These are phyloP conservation scores for Caerostris darwini DNA, from an alignment of 1,140 invertebrate genomes.

Conservation along the genomic window DNA sequence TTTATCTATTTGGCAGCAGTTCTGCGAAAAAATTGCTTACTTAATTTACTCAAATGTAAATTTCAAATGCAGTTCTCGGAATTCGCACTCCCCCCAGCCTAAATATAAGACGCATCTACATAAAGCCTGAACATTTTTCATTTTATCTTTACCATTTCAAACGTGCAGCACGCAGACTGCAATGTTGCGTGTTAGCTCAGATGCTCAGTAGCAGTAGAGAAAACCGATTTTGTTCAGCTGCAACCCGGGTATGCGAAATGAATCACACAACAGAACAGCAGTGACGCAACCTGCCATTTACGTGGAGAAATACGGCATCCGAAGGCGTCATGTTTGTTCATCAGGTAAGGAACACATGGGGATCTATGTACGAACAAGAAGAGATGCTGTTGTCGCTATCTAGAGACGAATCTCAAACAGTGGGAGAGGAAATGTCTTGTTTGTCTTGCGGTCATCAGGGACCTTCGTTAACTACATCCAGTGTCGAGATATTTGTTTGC, in stretches of 20 bases:
- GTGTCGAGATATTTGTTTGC: slow-evolving; percentile 20
- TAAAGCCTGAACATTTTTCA: slow-evolving; percentile 31
- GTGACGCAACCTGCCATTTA: background rate
- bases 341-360: slow-evolving; percentile 4
- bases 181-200: slow-evolving; percentile 48
- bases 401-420: slow-evolving; percentile 1
- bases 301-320: background rate
- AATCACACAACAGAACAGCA: background rate
- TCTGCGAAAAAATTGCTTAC: background rate
- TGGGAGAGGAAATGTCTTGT: background rate
- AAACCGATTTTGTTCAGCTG: slow-evolving; percentile 45
- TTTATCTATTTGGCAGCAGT: no score
- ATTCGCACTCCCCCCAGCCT: background rate
- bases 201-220: slow-evolving; percentile 57
- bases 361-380: background rate
- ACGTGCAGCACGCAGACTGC: slow-evolving; percentile 14
- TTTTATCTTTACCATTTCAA: background rate
- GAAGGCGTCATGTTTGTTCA: slow-evolving; percentile 16
- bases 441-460: slow-evolving; percentile 20
- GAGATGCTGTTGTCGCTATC: background rate
- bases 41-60: background rate
- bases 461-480: slow-evolving; percentile 17
- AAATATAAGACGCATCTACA: slow-evolving; percentile 29
- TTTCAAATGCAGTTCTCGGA: background rate
- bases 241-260: slow-evolving; percentile 27